Evolutionary conservation across 2,113 vertebrate genomes (phyloP).

Genomic region (Pedetes capensis): DNA sequence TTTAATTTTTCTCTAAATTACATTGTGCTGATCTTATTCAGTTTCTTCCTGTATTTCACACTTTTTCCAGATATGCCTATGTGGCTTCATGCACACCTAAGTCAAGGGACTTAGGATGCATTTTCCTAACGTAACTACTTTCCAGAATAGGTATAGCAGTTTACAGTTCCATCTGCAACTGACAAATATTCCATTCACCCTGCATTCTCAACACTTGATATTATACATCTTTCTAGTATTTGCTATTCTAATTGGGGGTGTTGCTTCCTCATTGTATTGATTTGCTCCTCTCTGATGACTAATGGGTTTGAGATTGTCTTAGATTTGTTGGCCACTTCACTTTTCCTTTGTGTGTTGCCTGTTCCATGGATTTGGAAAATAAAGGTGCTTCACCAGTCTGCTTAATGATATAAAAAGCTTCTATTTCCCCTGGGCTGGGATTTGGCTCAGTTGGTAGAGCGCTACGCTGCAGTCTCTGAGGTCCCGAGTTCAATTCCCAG

Average conservation of each 20-base stretch:
- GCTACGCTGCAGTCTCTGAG: too few species aligned
- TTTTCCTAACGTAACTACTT: constrained; percentile 15
- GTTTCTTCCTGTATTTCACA: not conserved
- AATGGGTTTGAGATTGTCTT: not conserved
- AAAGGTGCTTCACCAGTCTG: not conserved
- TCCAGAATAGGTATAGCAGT: not conserved
- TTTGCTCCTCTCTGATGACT: not conserved
- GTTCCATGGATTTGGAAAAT: constrained; percentile 7
- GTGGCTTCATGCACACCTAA: not conserved
- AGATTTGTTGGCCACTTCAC: not conserved
- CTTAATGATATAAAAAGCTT: not conserved
- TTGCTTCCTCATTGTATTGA: not conserved
- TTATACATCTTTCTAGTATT: not conserved
- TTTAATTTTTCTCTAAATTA: not conserved
- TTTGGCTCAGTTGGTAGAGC: too few species aligned
- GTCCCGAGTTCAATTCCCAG: too few species aligned
- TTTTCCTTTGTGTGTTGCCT: not conserved
- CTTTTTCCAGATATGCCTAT: not conserved
- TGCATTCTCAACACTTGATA: not conserved
- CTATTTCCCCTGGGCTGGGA: too few species aligned
- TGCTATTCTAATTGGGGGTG: not conserved
- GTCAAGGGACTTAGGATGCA: not conserved
- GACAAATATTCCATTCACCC: not conserved
- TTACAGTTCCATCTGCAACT: not conserved
- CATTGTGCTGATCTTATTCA: not conserved